Evolutionary conservation across 2,888 invertebrate genomes (phyloP), one percentile per base, ranked within the genome.

Genomic region (Globia sparganii): DNA sequence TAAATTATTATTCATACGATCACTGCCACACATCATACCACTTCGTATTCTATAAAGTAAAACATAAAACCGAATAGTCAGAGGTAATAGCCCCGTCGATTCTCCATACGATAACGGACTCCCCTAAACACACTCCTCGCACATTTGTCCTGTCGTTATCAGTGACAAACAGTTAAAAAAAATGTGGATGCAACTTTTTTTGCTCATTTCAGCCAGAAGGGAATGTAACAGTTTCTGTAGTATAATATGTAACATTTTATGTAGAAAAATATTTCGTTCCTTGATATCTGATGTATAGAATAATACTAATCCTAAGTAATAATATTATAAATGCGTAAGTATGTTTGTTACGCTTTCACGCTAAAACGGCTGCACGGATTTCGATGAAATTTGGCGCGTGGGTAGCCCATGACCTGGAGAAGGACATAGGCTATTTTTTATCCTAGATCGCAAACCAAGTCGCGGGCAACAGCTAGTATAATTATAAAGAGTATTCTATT

Each of bases 121-220:
- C 92, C 92, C 91, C 91, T 89, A 88, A 90, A 89, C 85, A 86
- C 87, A 89, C 89, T 89, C 86, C 83, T 80, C 86, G 84, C 87
- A 86, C 91, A 92, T 93, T 94, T 93, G 93, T 93, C 91, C 88
- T 83, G 78, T 72, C 85, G 88, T 93, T 95, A 95, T 95, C 95
- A 91, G 83, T 80, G 80, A 90, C 92, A 92, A 92, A 93, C 94
- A 94, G 91, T 92, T 91, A 89, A 86, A 89, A 81, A 67, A 88
- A 89, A 87, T 74, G 81, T 83, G 72, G 74, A 67, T 72, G 80
- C 82, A 84, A 80, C 86, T 87, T 86, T 86, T 81, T 83, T 78
- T 34, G 68, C 75, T 74, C 72, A 46, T 64, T 64, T 58, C 73
- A 72, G 75, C 65, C 40, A 28, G 43, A 31, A 59, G n/a, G n/a